These are phyloP conservation scores for Julus scandinavius DNA, from an alignment of 2,888 invertebrate genomes.

Conservation along the genomic window DNA sequence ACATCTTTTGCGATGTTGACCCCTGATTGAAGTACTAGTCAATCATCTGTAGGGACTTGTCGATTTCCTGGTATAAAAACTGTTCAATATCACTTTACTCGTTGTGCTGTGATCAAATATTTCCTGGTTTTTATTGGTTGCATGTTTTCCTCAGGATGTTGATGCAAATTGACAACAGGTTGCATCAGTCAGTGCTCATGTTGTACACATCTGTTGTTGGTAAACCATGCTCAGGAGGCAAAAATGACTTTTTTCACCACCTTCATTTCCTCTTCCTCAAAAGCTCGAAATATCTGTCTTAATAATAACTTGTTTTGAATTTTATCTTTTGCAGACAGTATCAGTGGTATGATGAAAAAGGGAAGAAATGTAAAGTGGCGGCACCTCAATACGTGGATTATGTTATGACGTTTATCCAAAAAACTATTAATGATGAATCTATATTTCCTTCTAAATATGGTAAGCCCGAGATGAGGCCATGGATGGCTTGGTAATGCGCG, in stretches of 20 bases:
- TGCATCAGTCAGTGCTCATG: background rate
- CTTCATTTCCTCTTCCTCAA: too few relatives aligned
- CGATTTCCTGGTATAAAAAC: background rate
- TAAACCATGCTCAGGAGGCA: background rate
- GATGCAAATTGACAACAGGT: background rate
- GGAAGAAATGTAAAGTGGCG: slow-evolving; percentile 96
- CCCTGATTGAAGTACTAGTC: background rate
- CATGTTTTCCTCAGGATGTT: background rate
- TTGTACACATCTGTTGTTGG: background rate
- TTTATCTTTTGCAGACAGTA: slow-evolving; percentile 77
- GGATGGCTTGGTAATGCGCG: too few relatives aligned
- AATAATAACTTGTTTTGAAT: background rate
- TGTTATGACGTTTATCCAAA: slow-evolving; percentile 98
- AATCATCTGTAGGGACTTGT: background rate
- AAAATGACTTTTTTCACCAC: background rate
- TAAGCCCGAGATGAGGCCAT: slow-evolving; percentile 67
- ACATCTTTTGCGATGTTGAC: background rate
- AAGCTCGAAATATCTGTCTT: too few relatives aligned
- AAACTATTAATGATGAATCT: slow-evolving; percentile 95
- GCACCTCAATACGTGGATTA: slow-evolving; percentile 99
- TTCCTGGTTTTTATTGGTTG: slow-evolving; percentile 12
- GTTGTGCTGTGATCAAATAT: background rate
- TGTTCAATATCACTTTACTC: background rate
- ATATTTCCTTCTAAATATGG: slow-evolving; percentile 99
- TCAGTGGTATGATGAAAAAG: slow-evolving; percentile 98